Evolutionary conservation across 1,140 invertebrate species (phyloP), one percentile per base, ranked within the genome.

Genomic region (Drosophila persimilis): DNA sequence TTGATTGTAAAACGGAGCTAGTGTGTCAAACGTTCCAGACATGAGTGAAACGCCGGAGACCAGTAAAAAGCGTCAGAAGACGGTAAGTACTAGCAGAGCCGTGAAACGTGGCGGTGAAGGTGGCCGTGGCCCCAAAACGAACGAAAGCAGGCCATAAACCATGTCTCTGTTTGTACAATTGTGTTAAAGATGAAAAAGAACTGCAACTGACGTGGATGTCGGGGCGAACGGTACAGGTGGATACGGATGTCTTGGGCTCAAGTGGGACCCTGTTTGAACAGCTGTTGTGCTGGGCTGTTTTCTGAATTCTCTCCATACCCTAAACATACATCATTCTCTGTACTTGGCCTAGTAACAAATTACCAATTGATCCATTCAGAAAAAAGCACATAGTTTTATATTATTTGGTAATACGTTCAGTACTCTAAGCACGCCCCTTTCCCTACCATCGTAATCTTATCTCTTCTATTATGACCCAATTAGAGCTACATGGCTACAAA

Each of bases 21-120:
- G 29, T 71, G 43, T 53, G 53, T 44, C 48, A 72, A 57, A 57
- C 48, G 39, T 48, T 48, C 31, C 46, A 77, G 41, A 22, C 29
- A 88, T 89, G 83, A 88, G 77, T 55, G 83, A 83, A 67, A 58
- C 69, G 63, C 83, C 83, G 31, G 83, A 88, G 51, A 81, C 77
- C 63, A 88, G 83, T 65, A 88, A 88, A 88, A 88, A 88, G 52
- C 83, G 83, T 58, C 83, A 83, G 41, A 88, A 73, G 59, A 88
- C 83, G 67, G 83, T 88, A 43, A 88, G 78, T 83, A 41, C 4
- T 3, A 13, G 1, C 8, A 39, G 11, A 5, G 1, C 35, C 35
- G 11, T 39, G 3, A 13, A 39, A 39, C 35, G 35, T 39, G 35
- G 11, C 35, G 11, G 11, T 2, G 35, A 39, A 63, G 20, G 47